A percentile compares a stretch with the other conserved stretches of the same genome.
phyloP scores from a whole-genome alignment of 2,797 vertebrate genomes.

The Tarsius wallacei region DNA sequence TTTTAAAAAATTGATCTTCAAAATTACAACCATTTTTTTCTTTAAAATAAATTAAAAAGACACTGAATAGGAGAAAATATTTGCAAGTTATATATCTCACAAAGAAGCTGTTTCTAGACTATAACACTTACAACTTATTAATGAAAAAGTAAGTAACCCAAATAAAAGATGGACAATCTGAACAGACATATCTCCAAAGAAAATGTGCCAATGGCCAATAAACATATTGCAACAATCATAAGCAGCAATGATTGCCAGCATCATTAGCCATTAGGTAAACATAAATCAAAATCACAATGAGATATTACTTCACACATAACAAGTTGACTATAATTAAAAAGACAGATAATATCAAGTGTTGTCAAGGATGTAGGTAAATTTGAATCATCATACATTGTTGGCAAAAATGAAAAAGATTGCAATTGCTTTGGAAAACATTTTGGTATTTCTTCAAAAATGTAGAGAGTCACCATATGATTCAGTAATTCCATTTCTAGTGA shows the following conservation, averaged over 20 bases:
- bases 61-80: neutral
- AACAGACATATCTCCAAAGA: neutral
- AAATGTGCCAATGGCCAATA: neutral
- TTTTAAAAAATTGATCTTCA: neutral
- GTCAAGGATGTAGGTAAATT: neutral
- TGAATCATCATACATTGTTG: neutral
- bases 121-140: neutral
- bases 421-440: neutral
- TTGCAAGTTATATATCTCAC: neutral
- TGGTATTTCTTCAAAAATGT: neutral
- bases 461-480: neutral
- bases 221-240: neutral
- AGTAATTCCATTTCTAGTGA: neutral
- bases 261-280: neutral
- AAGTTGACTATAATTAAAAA: neutral
- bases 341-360: neutral
- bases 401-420: neutral
- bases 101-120: neutral
- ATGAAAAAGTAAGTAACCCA: neutral
- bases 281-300: neutral
- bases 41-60: neutral
- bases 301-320: neutral
- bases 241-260: neutral
- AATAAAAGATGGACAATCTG: neutral
- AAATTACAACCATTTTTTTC: neutral